phyloP scores from a whole-genome alignment of 35 echinoderm and acorn worm species.

The Stichopus chloronotus region DNA sequence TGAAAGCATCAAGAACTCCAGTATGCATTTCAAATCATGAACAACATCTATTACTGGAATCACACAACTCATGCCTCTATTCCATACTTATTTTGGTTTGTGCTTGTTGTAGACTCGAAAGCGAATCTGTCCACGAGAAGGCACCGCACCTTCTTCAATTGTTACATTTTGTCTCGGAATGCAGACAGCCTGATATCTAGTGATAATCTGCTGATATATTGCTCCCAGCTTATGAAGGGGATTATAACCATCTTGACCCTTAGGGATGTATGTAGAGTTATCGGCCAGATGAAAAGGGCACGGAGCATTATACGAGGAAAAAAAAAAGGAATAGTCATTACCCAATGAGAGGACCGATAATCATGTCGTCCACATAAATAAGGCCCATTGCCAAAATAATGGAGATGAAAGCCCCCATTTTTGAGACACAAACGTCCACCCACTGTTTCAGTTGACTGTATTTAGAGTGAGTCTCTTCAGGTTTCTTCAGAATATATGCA shows the following conservation, averaged over 20 bases:
- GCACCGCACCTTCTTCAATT: constrained; percentile 12
- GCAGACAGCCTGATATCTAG: background rate
- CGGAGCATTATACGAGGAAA: no score
- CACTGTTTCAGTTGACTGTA: no score
- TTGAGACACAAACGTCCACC: no score
- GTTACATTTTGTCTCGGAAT: background rate
- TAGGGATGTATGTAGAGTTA: background rate
- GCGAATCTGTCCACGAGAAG: constrained; percentile 42
- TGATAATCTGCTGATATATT: background rate
- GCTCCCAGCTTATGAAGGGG: background rate
- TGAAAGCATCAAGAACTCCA: background rate
- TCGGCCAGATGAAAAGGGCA: background rate
- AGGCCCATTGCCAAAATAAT: no score
- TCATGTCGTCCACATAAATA: no score
- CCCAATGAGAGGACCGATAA: no score
- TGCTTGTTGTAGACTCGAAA: constrained; percentile 37
- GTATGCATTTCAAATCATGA: constrained; percentile 31
- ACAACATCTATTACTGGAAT: background rate
- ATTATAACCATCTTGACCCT: constrained; percentile 9
- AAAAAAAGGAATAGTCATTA: no score
- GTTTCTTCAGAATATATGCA: no score
- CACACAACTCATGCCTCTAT: constrained; percentile 30
- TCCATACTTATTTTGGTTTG: constrained; percentile 55
- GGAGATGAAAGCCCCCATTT: no score
- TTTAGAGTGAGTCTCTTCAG: no score